Base-by-base conservation (phyloP, 2,888 invertebrate genomes). In the Lasius fuliginosus region DNA sequence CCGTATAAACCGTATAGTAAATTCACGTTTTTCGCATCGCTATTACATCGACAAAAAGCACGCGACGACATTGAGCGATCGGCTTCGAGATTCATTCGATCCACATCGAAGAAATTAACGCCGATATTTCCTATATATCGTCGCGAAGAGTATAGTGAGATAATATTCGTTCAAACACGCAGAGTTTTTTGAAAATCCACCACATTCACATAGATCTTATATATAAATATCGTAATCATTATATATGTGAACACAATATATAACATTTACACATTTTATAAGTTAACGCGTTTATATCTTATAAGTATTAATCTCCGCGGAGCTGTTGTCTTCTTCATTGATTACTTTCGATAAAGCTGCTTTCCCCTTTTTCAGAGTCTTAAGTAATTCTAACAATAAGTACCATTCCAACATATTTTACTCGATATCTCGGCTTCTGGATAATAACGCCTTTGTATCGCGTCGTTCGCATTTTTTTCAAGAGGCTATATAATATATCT, bases 201-300 rank as follows among this genome's bases (percentile, higher is more conserved):
- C 79, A 79, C 75, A 42, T 77, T 56, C 77, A 77, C 53, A 69
- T 58, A 74, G 23, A 79, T 60, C 33, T 71, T 79, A 79, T 60
- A 60, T 69, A 8, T 23, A 46, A 60, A 79, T 56, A 73, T 79
- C 30, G 33, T 79, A 79, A 79, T 58, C 18, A 49, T 73, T 79
- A 69, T 56, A 75, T 64, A 33, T 18, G 36, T 71, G 73, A 79
- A 79, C 79, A 79, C 73, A 79, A 79, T 79, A 79, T 58, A 71
- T 58, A 79, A 79, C 79, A 79, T 79, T 79, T 79, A 73, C 73
- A 71, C 58, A 73, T 77, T 69, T 77, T 77, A 71, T 71, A 56
- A 77, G 71, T 69, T 77, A 77, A 77, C 74, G 42, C 46, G 58
- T 79, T 73, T 73, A 79, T 71, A 79, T 79, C 46, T 60, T 58